phyloP scores from a whole-genome alignment of 2,888 invertebrate species.

The Noctuana brunneofusca region DNA sequence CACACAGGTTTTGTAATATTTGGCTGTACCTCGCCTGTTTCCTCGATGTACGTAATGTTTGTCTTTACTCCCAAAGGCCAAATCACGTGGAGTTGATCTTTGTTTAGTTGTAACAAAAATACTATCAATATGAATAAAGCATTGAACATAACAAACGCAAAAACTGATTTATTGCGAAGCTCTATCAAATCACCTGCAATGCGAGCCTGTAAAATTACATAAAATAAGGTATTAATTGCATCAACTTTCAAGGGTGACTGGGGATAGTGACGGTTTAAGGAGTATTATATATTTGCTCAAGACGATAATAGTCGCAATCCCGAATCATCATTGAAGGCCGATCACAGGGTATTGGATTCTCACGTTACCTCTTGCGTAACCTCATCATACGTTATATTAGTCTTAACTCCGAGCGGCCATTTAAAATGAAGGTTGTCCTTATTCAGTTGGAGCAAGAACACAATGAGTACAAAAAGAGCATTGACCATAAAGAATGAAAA shows the following conservation, averaged over 20 bases:
- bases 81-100: constrained; percentile 98
- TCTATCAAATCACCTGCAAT: constrained; percentile 95
- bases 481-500: constrained; percentile 99
- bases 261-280: constrained; percentile 52
- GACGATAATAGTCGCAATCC: constrained; percentile 42
- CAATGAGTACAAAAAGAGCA: constrained; percentile 98
- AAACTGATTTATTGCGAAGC: constrained; percentile 97
- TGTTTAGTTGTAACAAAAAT: constrained; percentile 99
- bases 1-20: constrained; percentile 73
- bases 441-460: constrained; percentile 98
- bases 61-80: constrained; percentile 98
- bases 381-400: constrained; percentile 95
- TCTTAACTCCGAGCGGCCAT: constrained; percentile 97
- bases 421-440: constrained; percentile 97
- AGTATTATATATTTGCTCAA: background rate
- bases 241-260: constrained; percentile 83
- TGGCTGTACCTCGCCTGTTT: constrained; percentile 93
- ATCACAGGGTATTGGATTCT: constrained; percentile 69
- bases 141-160: constrained; percentile 99
- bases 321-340: constrained; percentile 79
- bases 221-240: constrained; percentile 70
- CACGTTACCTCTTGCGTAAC: constrained; percentile 94
- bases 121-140: constrained; percentile 99
- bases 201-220: constrained; percentile 88
- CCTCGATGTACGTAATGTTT: constrained; percentile 96